Evolutionary conservation across 2,113 vertebrate genomes (phyloP).

Genomic region (Phalacrocorax carbo): DNA sequence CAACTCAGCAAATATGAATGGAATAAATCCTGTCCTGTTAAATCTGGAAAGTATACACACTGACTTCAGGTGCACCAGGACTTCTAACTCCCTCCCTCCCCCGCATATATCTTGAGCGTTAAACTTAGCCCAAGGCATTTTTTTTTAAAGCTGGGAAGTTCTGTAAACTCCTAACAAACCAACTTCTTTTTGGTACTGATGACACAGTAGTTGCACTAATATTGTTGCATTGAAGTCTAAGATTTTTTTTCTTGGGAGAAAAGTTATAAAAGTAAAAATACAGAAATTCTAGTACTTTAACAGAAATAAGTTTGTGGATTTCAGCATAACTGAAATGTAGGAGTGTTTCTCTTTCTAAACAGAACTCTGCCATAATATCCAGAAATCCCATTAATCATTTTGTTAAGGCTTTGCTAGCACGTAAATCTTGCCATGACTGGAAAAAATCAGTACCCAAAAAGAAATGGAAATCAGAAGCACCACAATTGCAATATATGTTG

Average conservation of each 20-base stretch:
- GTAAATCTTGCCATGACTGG: background rate
- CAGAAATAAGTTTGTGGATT: background rate
- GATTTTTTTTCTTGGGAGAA: background rate
- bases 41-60: background rate
- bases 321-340: background rate
- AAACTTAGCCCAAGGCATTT: background rate
- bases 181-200: background rate
- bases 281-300: background rate
- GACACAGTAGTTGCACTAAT: background rate
- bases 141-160: background rate
- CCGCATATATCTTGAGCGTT: background rate
- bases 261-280: background rate
- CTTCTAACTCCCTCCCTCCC: background rate
- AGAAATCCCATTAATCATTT: slow-evolving; percentile 7
- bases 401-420: background rate
- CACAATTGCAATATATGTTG: background rate
- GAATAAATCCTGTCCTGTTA: background rate
- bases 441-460: background rate
- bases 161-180: background rate
- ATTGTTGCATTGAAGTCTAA: background rate
- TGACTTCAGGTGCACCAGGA: background rate
- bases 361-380: background rate
- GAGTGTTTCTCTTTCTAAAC: background rate
- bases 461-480: background rate
- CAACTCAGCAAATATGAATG: background rate